Evolutionary conservation across 2,797 vertebrate genomes (phyloP), one percentile per base, ranked within the genome.

Genomic region (Sebastes cheni): DNA sequence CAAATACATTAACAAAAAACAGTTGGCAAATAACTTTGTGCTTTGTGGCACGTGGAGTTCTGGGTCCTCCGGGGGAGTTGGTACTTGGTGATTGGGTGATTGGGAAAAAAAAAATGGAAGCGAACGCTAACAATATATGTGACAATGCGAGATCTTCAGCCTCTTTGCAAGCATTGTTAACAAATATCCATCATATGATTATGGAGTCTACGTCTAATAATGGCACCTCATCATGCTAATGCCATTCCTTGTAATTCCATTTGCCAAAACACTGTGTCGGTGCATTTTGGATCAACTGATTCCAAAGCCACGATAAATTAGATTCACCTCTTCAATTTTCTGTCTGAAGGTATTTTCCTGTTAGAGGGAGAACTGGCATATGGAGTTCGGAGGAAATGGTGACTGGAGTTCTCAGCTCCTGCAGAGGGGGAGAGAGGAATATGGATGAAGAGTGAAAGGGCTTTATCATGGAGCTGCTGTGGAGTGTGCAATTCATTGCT

Each of bases 391-490:
- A 64, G 52, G 59, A 66, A 69, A 27, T 67, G 22, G 20, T 71
- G 42, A 6, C 27, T 60, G 61, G n/a, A 61, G 65, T 58, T 62
- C 59, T 75, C 11, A 65, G 61, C 23, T 75, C 55, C 61, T 75
- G 29, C 10, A 5, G 42, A 64, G 22, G 25, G 18, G 65, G 39
- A 42, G 39, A 61, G 16, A 29, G 39, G 56, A 64, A 18, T 5
- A 25, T 29, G 22, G 67, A 3, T 27, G 61, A 75, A 4, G 70
- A 81, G 64, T 83, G 62, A 83, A 82, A 69, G 11, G 36, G 16
- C 11, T 81, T 81, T 79, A 66, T 36, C 36, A 69, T 50, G 20
- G 34, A 22, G 16, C 32, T 20, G 58, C 72, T 79, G 32, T 67
- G 60, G 54, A 61, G 58, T 22, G 60, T 50, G 46, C 69, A 71